Percentiles rank a stretch among this genome's conserved stretches.
phyloP scores from a whole-genome alignment of 1,140 invertebrate genomes.

The Penaeus japonicus region DNA sequence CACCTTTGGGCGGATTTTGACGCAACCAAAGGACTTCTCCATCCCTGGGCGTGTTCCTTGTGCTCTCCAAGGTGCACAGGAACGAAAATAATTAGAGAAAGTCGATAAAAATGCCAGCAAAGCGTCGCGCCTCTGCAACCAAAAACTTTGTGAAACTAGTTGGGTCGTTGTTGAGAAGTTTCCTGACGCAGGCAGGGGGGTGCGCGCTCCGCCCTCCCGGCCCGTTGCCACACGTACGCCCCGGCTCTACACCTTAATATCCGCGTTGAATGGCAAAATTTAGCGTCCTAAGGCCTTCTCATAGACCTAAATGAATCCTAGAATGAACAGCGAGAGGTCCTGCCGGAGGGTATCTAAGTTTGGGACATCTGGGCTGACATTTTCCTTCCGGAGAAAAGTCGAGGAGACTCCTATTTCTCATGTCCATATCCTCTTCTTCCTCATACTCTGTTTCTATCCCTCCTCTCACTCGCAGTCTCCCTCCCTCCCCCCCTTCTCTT shows the following conservation, averaged over 20 bases:
- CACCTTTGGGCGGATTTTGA: background rate
- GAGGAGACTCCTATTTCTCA: background rate
- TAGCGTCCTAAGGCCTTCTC: conserved; percentile 30
- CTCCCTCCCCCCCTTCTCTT: background rate
- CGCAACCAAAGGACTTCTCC: conserved; percentile 1
- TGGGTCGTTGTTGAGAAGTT: conserved; percentile 52
- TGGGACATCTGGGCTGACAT: background rate
- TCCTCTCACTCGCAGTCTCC: background rate
- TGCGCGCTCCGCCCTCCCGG: background rate
- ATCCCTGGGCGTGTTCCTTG: background rate
- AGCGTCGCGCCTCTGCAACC: conserved; percentile 50
- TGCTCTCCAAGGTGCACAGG: background rate
- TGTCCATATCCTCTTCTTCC: background rate
- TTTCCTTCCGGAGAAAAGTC: background rate
- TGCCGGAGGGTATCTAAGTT: background rate
- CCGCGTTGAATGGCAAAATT: conserved; percentile 46
- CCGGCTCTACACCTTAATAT: conserved; percentile 32
- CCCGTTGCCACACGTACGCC: conserved; percentile 3
- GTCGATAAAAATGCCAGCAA: background rate
- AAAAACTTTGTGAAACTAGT: conserved; percentile 56
- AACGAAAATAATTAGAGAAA: conserved; percentile 34
- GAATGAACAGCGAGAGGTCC: conserved; percentile 2
- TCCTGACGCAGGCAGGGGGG: conserved; percentile 46
- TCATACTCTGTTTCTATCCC: background rate
- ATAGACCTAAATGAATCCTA: conserved; percentile 36